phyloP scores from a whole-genome alignment of 2,113 vertebrate species.

The Pholis gunnellus region DNA sequence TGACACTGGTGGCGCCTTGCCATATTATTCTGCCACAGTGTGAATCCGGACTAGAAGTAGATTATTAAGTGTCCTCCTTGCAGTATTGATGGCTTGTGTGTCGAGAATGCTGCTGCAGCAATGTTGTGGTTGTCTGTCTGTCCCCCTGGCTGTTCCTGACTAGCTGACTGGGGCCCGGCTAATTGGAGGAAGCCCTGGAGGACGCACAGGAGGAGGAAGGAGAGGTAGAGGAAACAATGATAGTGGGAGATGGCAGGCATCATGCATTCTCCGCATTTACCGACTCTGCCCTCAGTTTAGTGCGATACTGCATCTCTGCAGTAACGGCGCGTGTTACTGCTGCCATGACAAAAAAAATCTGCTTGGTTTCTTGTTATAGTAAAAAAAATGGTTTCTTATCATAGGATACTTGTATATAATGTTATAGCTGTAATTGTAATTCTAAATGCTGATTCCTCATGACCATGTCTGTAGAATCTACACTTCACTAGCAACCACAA shows the following conservation, averaged over 20 bases:
- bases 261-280: slow-evolving; percentile 47
- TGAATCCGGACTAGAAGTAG: slow-evolving; percentile 49
- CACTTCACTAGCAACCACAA: neutral
- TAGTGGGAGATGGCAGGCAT: slow-evolving; percentile 50
- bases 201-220: slow-evolving; percentile 51
- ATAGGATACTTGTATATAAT: neutral
- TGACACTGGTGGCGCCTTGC: slow-evolving; percentile 47
- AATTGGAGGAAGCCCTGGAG: slow-evolving; percentile 84
- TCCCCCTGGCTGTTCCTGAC: slow-evolving; percentile 78
- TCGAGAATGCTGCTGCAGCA: slow-evolving; percentile 63
- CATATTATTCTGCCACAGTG: slow-evolving; percentile 51
- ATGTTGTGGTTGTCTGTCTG: slow-evolving; percentile 68
- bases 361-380: neutral
- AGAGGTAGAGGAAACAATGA: slow-evolving; percentile 39
- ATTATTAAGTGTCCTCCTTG: slow-evolving; percentile 68
- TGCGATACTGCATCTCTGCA: neutral
- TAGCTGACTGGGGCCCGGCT: slow-evolving; percentile 74
- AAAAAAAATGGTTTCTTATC: neutral
- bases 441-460: neutral
- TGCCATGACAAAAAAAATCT: neutral
- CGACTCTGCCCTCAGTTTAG: slow-evolving; percentile 16
- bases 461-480: neutral
- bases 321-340: neutral
- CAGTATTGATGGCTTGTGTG: slow-evolving; percentile 66
- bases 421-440: neutral